phyloP scores from a whole-genome alignment of 2,888 invertebrate genomes.

The Marronus borbonicus region DNA sequence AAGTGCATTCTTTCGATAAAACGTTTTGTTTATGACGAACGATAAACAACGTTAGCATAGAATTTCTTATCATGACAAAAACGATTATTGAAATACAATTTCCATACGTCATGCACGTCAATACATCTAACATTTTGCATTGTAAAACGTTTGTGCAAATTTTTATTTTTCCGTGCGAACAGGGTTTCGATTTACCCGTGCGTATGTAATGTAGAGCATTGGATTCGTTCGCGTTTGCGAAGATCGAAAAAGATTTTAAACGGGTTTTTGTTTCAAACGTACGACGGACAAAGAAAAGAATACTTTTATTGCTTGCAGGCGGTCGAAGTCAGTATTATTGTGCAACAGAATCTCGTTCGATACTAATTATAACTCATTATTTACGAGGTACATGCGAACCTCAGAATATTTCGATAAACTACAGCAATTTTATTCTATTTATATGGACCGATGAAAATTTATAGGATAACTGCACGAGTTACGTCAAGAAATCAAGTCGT shows the following conservation, averaged over 20 bases:
- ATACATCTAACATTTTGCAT: too few species aligned
- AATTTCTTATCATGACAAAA: conserved; percentile 19
- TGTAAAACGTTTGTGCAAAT: too few species aligned
- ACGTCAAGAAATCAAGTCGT: neutral
- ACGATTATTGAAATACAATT: conserved; percentile 5
- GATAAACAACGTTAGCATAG: conserved; percentile 2
- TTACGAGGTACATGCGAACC: conserved; percentile 38
- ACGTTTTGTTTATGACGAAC: conserved; percentile 8
- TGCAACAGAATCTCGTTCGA: conserved; percentile 35
- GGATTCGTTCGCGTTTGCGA: conserved; percentile 20
- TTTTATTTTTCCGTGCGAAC: too few species aligned
- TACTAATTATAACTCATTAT: conserved; percentile 46
- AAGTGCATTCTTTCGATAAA: conserved; percentile 29
- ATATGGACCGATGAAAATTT: conserved; percentile 8
- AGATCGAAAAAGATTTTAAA: conserved; percentile 27
- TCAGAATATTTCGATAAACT: conserved; percentile 15
- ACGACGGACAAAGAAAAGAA: conserved; percentile 39
- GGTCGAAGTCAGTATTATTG: conserved; percentile 32
- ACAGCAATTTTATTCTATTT: conserved; percentile 21
- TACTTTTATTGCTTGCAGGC: conserved; percentile 37
- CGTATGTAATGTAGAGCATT: neutral
- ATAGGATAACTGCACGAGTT: neutral
- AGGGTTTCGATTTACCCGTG: too few species aligned
- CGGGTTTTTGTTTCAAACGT: conserved; percentile 29
- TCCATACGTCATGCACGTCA: too few species aligned